Evolutionary conservation across 2,888 invertebrate species (phyloP).

Genomic region (Drosophila barbarae): DNA sequence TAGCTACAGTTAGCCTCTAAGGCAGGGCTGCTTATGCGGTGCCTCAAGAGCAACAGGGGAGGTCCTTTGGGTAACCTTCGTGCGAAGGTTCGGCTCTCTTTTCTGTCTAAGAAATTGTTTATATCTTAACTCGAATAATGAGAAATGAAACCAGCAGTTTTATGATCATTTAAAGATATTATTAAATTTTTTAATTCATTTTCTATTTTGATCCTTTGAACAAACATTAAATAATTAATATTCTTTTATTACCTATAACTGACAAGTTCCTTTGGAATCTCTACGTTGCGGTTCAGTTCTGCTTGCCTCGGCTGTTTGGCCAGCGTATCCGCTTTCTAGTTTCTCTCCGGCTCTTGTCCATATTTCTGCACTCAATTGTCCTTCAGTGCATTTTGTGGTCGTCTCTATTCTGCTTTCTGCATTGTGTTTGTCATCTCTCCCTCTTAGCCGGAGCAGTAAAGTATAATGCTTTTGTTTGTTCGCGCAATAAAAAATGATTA

Average conservation of each 20-base stretch:
- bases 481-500: conserved; percentile 74
- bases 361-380: conserved; percentile 72
- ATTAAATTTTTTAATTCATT: background rate
- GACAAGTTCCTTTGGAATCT: background rate
- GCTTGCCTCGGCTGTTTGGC: conserved; percentile 46
- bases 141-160: no score
- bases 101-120: no score
- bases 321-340: conserved; percentile 58
- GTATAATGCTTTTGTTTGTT: conserved; percentile 74
- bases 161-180: background rate
- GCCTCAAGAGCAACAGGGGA: no score
- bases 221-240: background rate
- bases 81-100: no score
- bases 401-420: conserved; percentile 34
- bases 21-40: background rate
- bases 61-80: background rate
- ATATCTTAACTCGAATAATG: no score
- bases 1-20: background rate
- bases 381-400: conserved; percentile 67
- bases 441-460: conserved; percentile 49
- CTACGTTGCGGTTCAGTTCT: conserved; percentile 31
- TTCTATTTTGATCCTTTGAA: background rate
- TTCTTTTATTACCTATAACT: background rate
- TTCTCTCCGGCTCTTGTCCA: conserved; percentile 58
- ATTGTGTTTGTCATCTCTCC: conserved; percentile 39